phyloP scores from a whole-genome alignment of 2,888 invertebrate genomes.

The Heliconius ethilla region DNA sequence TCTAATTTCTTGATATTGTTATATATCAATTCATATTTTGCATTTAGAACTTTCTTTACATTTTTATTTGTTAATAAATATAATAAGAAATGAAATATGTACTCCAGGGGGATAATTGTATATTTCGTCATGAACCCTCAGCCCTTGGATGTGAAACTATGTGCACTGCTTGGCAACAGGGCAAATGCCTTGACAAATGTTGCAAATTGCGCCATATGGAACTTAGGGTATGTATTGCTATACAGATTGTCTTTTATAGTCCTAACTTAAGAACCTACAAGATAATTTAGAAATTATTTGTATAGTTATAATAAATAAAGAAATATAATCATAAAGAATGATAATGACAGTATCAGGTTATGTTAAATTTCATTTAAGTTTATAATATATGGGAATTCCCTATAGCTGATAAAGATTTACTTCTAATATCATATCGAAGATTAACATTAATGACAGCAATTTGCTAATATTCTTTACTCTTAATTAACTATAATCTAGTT shows the following conservation, averaged over 20 bases:
- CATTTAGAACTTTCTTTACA: neutral
- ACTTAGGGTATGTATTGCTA: slow-evolving; percentile 82
- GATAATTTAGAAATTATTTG: slow-evolving; percentile 6
- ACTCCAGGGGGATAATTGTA: slow-evolving; percentile 88
- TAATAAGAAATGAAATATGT: neutral
- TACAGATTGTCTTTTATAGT: neutral
- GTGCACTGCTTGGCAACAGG: slow-evolving; percentile 91
- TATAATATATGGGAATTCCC: slow-evolving; percentile 1
- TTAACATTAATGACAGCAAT: slow-evolving; percentile 9
- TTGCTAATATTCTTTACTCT: neutral
- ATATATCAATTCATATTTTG: neutral
- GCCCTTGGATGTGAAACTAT: slow-evolving; percentile 91
- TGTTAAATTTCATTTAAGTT: neutral
- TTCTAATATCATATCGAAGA: neutral
- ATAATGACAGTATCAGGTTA: neutral
- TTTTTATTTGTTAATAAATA: neutral
- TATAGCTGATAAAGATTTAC: neutral
- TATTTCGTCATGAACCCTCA: slow-evolving; percentile 91
- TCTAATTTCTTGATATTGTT: neutral
- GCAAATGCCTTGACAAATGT: slow-evolving; percentile 88
- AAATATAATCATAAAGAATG: neutral
- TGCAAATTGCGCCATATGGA: slow-evolving; percentile 94
- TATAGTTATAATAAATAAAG: neutral
- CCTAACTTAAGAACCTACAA: neutral
- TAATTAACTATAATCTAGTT: slow-evolving; percentile 1